These are phyloP conservation scores for Eupithecia inturbata DNA, from an alignment of 2,888 invertebrate species.

Conservation along the genomic window DNA sequence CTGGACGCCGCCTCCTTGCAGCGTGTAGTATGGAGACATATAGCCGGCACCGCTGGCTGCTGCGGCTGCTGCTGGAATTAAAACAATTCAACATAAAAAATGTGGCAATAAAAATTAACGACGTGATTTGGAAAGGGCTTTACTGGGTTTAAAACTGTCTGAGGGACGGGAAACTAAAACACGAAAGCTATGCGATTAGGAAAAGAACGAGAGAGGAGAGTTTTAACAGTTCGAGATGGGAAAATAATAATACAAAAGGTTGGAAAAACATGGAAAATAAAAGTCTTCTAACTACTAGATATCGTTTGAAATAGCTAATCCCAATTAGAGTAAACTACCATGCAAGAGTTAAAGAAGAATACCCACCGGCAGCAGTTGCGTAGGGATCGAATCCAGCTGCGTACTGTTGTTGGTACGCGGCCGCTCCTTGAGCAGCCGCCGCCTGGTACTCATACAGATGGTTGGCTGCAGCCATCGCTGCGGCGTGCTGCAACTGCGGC, in stretches of 20 bases:
- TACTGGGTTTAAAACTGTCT: not conserved
- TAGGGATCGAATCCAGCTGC: slow-evolving; percentile 90
- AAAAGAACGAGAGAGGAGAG: not conserved
- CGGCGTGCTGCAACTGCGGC: slow-evolving; percentile 89
- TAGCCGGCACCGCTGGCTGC: slow-evolving; percentile 87
- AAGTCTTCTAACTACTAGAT: not conserved
- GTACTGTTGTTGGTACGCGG: slow-evolving; percentile 89
- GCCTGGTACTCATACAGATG: slow-evolving; percentile 93
- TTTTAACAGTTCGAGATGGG: not conserved
- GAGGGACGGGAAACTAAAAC: not conserved
- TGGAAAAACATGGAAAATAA: not conserved
- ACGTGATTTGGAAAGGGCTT: not conserved
- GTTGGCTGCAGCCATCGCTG: slow-evolving; percentile 91
- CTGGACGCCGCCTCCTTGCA: slow-evolving; percentile 85
- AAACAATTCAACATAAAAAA: slow-evolving; percentile 13
- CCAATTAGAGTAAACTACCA: not conserved
- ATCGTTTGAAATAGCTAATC: not conserved
- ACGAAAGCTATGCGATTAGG: not conserved
- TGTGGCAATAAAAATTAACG: not conserved
- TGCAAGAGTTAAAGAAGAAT: slow-evolving; percentile 16
- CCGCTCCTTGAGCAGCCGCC: slow-evolving; percentile 88
- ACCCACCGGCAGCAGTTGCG: slow-evolving; percentile 88
- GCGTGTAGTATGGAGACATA: slow-evolving; percentile 89
- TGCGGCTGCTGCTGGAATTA: slow-evolving; percentile 70
- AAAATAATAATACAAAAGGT: not conserved